Evolutionary conservation across 2,888 invertebrate genomes (phyloP).

Genomic region (Scelioninae gen. 1): DNA sequence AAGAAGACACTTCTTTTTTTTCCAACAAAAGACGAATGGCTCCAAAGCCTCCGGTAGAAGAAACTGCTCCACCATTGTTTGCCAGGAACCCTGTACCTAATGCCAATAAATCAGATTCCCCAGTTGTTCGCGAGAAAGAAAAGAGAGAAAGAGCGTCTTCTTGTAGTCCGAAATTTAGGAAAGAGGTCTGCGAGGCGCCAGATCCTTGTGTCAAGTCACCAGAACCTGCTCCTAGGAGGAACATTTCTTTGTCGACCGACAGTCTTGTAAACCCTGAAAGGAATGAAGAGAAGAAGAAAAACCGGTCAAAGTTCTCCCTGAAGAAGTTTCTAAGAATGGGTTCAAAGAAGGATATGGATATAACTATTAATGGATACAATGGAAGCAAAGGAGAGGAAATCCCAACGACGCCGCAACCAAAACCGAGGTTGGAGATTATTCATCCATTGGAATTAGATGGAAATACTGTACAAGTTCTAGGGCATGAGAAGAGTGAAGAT

Average conservation of each 20-base stretch:
- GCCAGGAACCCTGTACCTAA: constrained; percentile 86
- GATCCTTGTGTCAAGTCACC: constrained; percentile 74
- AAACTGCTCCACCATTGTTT: constrained; percentile 84
- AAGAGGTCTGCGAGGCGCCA: constrained; percentile 83
- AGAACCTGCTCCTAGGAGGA: constrained; percentile 89
- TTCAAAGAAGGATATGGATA: constrained; percentile 89
- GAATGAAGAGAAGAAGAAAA: constrained; percentile 88
- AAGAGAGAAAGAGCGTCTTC: constrained; percentile 89
- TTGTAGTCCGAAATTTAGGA: constrained; percentile 87
- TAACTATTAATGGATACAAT: constrained; percentile 82
- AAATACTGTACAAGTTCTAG: constrained; percentile 91
- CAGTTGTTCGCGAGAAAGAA: constrained; percentile 90
- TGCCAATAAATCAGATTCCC: constrained; percentile 87
- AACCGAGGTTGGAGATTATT: constrained; percentile 92
- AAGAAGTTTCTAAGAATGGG: constrained; percentile 93
- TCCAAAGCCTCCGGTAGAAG: constrained; percentile 87
- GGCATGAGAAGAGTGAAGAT: constrained; percentile 84
- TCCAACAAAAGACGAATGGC: constrained; percentile 89
- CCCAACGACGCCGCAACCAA: constrained; percentile 86
- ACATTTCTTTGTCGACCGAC: constrained; percentile 90
- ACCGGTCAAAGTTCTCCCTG: constrained; percentile 90
- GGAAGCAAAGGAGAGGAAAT: constrained; percentile 75
- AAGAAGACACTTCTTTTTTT: constrained; percentile 82
- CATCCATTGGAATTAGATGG: constrained; percentile 94
- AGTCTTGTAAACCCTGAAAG: constrained; percentile 85